Evolutionary conservation across 2,113 vertebrate genomes (phyloP).

Genomic region (Vireo altiloquus): DNA sequence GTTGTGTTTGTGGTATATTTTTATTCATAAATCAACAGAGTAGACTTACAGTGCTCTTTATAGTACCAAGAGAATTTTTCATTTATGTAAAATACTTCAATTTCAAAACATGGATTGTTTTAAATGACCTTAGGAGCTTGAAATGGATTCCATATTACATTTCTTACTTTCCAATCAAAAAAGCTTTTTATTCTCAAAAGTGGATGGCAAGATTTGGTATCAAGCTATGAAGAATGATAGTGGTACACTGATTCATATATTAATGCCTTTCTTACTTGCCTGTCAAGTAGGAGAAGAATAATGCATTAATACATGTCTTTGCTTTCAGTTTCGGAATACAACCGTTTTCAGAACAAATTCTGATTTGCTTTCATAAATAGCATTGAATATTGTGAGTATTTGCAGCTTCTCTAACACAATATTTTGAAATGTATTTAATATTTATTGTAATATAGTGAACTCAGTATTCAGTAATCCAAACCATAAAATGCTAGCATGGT

Average conservation of each 20-base stretch:
- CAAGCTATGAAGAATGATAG: background rate
- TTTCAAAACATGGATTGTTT: background rate
- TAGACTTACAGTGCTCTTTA: background rate
- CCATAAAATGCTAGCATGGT: background rate
- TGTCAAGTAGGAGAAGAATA: conserved; percentile 1
- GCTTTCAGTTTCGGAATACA: background rate
- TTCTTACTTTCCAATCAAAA: background rate
- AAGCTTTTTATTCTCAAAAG: background rate
- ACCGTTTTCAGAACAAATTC: background rate
- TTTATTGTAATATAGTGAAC: background rate
- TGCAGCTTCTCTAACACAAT: background rate
- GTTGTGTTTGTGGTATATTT: background rate
- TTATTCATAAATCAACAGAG: background rate
- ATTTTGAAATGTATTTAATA: background rate
- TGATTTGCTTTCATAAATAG: background rate
- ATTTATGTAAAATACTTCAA: background rate
- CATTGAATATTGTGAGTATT: background rate
- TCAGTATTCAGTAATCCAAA: background rate
- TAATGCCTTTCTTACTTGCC: background rate
- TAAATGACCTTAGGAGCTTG: background rate
- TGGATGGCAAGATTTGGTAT: background rate
- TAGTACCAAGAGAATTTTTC: background rate
- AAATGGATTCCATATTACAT: background rate
- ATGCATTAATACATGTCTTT: background rate
- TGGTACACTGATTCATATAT: background rate